Percentiles rank a stretch among this genome's conserved stretches.
Conservation (phyloP, 2,113 vertebrate genomes). For the Gobio gobio region DNA sequence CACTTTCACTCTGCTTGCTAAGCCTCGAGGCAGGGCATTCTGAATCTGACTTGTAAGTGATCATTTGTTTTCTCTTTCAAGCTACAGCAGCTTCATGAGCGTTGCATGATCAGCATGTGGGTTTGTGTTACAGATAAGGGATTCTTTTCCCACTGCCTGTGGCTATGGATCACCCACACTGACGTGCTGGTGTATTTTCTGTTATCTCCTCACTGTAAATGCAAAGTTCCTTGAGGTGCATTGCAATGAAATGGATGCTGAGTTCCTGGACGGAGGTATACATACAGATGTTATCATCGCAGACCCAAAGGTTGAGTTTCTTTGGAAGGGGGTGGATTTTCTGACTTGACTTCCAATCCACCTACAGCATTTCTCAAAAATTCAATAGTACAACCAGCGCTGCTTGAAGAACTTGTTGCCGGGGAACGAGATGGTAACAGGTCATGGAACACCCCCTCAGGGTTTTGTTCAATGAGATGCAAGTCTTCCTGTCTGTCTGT, state of each 20-base stretch:
- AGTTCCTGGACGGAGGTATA: background rate
- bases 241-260: background rate
- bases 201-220: background rate
- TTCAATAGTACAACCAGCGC: conserved; percentile 32
- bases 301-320: conserved; percentile 22
- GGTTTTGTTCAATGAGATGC: conserved; percentile 48
- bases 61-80: conserved; percentile 9
- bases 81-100: conserved; percentile 5
- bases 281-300: conserved; percentile 6
- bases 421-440: conserved; percentile 57
- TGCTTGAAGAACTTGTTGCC: conserved; percentile 54
- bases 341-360: conserved; percentile 33
- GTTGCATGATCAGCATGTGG: conserved; percentile 22
- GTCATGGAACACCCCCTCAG: conserved; percentile 53
- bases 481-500: conserved; percentile 36
- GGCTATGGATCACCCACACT: conserved; percentile 24
- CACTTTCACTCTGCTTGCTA: conserved; percentile 24
- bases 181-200: background rate
- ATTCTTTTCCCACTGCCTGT: background rate
- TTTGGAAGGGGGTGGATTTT: conserved; percentile 33
- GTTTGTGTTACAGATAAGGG: conserved; percentile 19
- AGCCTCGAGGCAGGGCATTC: conserved; percentile 18
- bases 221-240: background rate
- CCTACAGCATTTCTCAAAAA: conserved; percentile 50
- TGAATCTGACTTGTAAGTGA: conserved; percentile 11